phyloP scores from a whole-genome alignment of 2,113 vertebrate species.

The Isichthys henryi region DNA sequence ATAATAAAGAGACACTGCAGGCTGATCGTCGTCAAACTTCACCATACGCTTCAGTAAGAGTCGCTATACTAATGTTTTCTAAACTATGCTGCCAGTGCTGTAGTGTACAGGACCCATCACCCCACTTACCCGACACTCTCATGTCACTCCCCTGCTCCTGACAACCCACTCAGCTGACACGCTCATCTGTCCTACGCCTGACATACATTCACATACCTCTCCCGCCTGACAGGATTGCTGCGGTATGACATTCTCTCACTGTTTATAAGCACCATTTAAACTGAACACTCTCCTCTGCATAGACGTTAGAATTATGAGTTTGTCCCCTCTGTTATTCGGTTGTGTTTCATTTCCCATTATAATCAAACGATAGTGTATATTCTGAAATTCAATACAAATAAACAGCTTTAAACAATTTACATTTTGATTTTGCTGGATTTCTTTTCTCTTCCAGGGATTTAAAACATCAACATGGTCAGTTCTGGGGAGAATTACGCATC shows the following conservation, averaged over 20 bases:
- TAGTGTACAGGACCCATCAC: not conserved
- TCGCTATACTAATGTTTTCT: not conserved
- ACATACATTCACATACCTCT: not conserved
- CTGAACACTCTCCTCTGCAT: not conserved
- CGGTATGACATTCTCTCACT: not conserved
- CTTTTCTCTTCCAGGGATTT: not conserved
- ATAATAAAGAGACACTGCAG: not conserved
- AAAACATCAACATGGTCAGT: not conserved
- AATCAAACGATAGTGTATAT: conserved; percentile 2
- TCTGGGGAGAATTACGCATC: not conserved
- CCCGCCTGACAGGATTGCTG: not conserved
- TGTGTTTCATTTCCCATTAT: conserved; percentile 6
- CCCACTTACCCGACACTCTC: not conserved
- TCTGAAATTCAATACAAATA: not conserved
- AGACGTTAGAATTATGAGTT: not conserved
- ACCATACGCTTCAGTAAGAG: not conserved
- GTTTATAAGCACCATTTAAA: not conserved
- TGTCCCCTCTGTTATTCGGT: not conserved
- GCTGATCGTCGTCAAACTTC: not conserved
- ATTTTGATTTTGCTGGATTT: not conserved
- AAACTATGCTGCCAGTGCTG: not conserved
- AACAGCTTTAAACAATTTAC: conserved; percentile 3
- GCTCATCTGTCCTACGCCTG: not conserved
- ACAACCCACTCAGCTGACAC: not conserved
- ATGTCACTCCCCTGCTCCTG: not conserved